These are phyloP conservation scores for Acleris cristana DNA, from an alignment of 2,888 invertebrate genomes.

Conservation along the genomic window DNA sequence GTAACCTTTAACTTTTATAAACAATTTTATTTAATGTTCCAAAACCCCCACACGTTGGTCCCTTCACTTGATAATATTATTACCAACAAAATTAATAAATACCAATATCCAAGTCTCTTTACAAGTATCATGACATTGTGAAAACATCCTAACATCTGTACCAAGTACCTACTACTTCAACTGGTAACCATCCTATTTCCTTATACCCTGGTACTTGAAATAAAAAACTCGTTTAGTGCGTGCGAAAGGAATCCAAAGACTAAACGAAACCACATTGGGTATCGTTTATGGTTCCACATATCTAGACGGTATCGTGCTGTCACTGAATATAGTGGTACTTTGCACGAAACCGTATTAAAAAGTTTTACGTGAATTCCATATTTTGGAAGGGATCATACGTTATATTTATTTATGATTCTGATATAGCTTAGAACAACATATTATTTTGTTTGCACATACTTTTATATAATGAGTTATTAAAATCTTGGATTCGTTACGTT, in stretches of 20 bases:
- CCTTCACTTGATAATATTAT: too few species aligned
- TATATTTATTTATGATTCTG: background rate
- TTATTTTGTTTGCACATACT: too few species aligned
- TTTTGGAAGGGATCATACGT: slow-evolving; percentile 11
- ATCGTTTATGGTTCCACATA: slow-evolving; percentile 62
- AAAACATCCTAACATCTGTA: slow-evolving; percentile 9
- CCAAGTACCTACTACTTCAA: background rate
- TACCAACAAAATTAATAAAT: too few species aligned
- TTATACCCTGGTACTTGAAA: slow-evolving; percentile 17
- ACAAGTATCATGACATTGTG: slow-evolving; percentile 6
- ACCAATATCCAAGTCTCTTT: background rate
- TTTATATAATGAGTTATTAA: too few species aligned
- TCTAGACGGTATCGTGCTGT: slow-evolving; percentile 61
- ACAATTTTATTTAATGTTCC: background rate
- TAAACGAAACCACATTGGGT: slow-evolving; percentile 57
- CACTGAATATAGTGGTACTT: slow-evolving; percentile 57
- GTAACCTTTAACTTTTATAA: slow-evolving; percentile 5
- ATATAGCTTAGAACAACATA: background rate
- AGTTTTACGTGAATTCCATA: slow-evolving; percentile 45
- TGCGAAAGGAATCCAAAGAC: slow-evolving; percentile 66
- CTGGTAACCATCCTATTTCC: slow-evolving; percentile 6
- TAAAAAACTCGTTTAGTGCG: slow-evolving; percentile 51
- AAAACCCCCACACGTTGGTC: background rate
- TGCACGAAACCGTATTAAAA: slow-evolving; percentile 68
- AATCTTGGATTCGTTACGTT: too few species aligned